Evolutionary conservation across 2,113 vertebrate species (phyloP).

Genomic region (Scomber colias): DNA sequence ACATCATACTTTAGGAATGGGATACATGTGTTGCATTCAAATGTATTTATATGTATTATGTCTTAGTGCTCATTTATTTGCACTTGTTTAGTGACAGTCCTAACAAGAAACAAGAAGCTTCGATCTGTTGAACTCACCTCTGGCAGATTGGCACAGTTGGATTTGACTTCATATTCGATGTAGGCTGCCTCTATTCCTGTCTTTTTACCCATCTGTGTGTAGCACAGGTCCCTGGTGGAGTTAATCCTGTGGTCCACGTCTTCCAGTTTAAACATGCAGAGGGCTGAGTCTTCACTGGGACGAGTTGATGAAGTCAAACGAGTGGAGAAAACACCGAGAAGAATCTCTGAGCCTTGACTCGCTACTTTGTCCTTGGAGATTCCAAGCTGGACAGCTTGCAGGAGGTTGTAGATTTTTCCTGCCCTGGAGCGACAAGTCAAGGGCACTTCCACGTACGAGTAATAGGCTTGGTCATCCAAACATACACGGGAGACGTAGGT

Average conservation of each 20-base stretch:
- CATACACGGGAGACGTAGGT: constrained; percentile 95
- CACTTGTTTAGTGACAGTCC: background rate
- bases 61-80: background rate
- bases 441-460: constrained; percentile 96
- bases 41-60: background rate
- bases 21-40: background rate
- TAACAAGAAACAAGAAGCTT: background rate
- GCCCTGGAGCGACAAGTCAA: constrained; percentile 87
- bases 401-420: constrained; percentile 88
- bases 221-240: constrained; percentile 93
- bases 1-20: no score
- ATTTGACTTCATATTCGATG: constrained; percentile 97
- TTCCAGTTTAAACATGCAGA: constrained; percentile 92
- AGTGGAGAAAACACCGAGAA: constrained; percentile 92
- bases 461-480: constrained; percentile 94
- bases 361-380: constrained; percentile 47
- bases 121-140: constrained; percentile 84
- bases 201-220: constrained; percentile 91
- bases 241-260: constrained; percentile 92
- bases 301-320: constrained; percentile 84
- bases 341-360: constrained; percentile 76
- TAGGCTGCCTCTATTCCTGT: constrained; percentile 90
- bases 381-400: constrained; percentile 92
- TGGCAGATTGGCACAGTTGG: constrained; percentile 94
- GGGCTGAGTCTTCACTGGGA: constrained; percentile 89